A percentile compares a stretch with the other conserved stretches of the same genome.
Conservation (phyloP, 2,113 vertebrate genomes). For the Tupaia chinensis region DNA sequence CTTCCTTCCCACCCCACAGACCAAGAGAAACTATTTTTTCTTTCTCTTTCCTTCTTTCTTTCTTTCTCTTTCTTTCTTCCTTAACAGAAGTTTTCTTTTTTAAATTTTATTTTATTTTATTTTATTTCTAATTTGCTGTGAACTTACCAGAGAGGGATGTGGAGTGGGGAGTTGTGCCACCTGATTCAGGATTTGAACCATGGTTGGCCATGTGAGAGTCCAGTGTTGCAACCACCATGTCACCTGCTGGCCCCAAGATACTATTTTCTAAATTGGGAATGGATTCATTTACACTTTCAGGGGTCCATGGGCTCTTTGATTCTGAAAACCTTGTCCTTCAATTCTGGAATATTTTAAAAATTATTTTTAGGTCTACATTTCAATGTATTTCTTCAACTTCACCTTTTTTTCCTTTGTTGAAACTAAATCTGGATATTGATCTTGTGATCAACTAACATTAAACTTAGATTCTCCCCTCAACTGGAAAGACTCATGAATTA, state of each 20-base stretch:
- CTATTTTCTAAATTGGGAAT: background rate
- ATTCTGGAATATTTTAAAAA: background rate
- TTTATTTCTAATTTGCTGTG: no score
- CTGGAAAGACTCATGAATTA: background rate
- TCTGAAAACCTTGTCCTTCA: constrained; percentile 6
- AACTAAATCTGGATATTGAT: constrained; percentile 51
- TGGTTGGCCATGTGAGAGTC: no score
- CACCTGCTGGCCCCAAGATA: background rate
- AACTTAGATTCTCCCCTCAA: background rate
- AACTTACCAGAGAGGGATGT: no score
- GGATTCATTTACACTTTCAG: background rate
- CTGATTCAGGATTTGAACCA: no score
- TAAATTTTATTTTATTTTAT: no score
- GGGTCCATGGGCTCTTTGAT: background rate
- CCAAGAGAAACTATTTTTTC: background rate
- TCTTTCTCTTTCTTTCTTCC: no score
- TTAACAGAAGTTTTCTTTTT: no score
- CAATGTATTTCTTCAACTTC: constrained; percentile 17
- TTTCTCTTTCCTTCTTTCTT: background rate
- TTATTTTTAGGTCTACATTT: background rate
- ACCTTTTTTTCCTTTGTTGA: background rate
- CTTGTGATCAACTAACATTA: background rate
- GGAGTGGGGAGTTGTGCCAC: no score
- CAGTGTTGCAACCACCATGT: no score
- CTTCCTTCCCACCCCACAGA: background rate